These are phyloP conservation scores for Esperia sulphurella DNA, from an alignment of 2,888 invertebrate species.

Conservation along the genomic window DNA sequence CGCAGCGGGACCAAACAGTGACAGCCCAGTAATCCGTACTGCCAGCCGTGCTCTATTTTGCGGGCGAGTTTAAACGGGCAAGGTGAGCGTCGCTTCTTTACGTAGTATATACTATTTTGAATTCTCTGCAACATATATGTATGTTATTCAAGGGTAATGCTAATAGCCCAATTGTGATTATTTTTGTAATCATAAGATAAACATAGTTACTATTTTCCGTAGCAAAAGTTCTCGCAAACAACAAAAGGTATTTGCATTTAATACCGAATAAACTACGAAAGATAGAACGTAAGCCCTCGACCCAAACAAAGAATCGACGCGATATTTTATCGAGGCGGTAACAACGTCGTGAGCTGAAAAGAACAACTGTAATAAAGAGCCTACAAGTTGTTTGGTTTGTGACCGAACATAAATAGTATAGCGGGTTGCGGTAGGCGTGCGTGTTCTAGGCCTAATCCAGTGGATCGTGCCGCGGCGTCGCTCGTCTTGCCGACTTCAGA, in stretches of 20 bases:
- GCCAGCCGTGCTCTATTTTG: too few relatives aligned
- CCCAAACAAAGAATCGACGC: conserved; percentile 52
- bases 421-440: conserved; percentile 46
- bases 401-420: conserved; percentile 69
- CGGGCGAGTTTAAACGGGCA: too few relatives aligned
- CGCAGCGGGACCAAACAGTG: too few relatives aligned
- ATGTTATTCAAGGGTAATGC: too few relatives aligned
- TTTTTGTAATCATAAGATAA: too few relatives aligned
- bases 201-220: too few relatives aligned
- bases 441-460: conserved; percentile 69
- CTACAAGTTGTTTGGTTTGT: conserved; percentile 75
- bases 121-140: too few relatives aligned
- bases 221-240: conserved; percentile 11
- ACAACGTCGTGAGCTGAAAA: conserved; percentile 67
- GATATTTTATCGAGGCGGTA: conserved; percentile 66
- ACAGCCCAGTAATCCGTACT: too few relatives aligned
- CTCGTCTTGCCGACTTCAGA: conserved; percentile 32
- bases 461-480: conserved; percentile 55
- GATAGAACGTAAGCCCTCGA: conserved; percentile 33
- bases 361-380: conserved; percentile 77
- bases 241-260: conserved; percentile 21
- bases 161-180: too few relatives aligned
- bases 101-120: too few relatives aligned
- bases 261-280: conserved; percentile 23
- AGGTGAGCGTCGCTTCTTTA: too few relatives aligned